Conservation (phyloP, 1,140 invertebrate species). For the Ips nitidus region DNA sequence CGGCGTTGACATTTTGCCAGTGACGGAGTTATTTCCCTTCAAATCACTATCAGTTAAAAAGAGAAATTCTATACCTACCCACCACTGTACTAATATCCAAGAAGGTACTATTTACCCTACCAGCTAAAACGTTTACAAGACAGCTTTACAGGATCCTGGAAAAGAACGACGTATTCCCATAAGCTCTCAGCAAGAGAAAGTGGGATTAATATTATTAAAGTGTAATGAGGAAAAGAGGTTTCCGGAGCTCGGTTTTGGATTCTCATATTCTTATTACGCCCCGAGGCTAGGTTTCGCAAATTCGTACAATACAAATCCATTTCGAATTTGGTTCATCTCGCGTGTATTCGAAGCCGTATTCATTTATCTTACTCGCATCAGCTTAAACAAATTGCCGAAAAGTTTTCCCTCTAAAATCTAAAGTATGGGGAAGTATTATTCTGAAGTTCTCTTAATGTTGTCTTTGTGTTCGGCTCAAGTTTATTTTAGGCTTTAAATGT, state of each 20-base stretch:
- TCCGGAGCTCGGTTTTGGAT: constrained; percentile 1
- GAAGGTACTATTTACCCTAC: constrained; percentile 7
- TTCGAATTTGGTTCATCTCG: constrained; percentile 2
- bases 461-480: background rate
- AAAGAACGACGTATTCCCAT: background rate
- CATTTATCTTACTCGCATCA: constrained; percentile 11
- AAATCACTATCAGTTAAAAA: background rate
- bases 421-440: constrained; percentile 2
- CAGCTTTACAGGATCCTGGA: constrained; percentile 1
- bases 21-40: constrained; percentile 10
- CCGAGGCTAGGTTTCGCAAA: background rate
- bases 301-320: constrained; percentile 1
- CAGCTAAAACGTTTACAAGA: constrained; percentile 4
- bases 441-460: constrained; percentile 6
- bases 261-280: background rate
- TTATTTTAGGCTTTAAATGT: too few relatives aligned
- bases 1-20: constrained; percentile 17
- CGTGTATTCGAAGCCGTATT: background rate
- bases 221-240: constrained; percentile 4
- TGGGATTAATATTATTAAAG: constrained; percentile 13
- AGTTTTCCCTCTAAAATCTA: background rate
- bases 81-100: constrained; percentile 9
- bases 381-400: constrained; percentile 5
- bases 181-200: constrained; percentile 4
- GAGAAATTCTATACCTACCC: background rate